These are phyloP conservation scores for Geotria australis DNA, from an alignment of 2,797 vertebrate genomes.

Conservation along the genomic window DNA sequence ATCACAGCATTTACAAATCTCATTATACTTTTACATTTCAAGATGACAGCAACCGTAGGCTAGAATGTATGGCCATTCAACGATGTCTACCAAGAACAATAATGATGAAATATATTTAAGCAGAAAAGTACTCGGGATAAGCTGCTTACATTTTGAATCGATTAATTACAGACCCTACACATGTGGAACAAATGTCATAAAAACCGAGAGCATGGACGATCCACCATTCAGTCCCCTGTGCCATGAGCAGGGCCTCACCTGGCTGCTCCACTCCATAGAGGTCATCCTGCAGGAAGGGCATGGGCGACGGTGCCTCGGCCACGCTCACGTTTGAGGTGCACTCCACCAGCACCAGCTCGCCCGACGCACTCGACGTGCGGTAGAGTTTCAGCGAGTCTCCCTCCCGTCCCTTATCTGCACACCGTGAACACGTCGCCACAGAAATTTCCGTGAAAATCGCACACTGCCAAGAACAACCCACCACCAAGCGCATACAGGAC, in stretches of 20 bases:
- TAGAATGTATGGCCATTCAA: no score
- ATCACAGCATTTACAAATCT: no score
- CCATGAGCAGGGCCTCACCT: constrained; percentile 25
- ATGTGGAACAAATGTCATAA: no score
- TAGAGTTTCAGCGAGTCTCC: constrained; percentile 31
- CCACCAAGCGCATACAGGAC: neutral
- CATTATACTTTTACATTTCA: no score
- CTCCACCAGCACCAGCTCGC: constrained; percentile 15
- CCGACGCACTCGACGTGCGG: constrained; percentile 15
- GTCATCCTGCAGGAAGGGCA: constrained; percentile 25
- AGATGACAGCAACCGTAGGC: no score
- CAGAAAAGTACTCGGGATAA: no score
- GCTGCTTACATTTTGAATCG: no score
- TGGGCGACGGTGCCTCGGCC: constrained; percentile 13
- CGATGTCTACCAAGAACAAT: no score
- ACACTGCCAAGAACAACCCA: neutral
- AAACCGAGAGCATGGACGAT: no score
- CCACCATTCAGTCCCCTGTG: constrained; percentile 5
- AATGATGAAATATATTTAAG: no score
- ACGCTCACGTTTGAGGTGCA: constrained; percentile 10
- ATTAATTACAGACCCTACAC: no score
- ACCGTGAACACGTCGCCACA: no score
- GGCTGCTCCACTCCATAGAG: constrained; percentile 15
- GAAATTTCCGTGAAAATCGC: neutral
- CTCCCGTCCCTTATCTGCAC: constrained; percentile 26